Base-by-base conservation (phyloP, 2,888 invertebrate genomes). In the Ectropis crepuscularia region DNA sequence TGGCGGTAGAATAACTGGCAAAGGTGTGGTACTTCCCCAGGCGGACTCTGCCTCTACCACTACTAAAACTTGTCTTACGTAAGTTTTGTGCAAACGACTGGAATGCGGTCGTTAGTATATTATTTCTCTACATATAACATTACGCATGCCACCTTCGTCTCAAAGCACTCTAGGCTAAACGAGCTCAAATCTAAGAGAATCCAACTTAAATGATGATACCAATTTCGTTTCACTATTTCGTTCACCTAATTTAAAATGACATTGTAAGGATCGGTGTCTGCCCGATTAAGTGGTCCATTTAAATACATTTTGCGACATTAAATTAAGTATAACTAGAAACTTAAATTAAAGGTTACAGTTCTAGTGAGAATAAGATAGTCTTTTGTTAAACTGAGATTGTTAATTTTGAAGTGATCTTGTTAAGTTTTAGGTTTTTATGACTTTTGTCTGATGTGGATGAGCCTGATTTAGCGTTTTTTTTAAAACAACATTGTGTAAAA, bases 281-380 rank as follows among this genome's bases (percentile, higher is more conserved):
- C 50, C 53, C 64, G 65, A 62, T 61, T 64, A 65, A 67, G 59
- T 61, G 65, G 55, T 58, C 61, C 46, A 64, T 71, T 63, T 67
- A 62, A 67, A 67, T 65, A 71, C 60, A 68, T 69, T 65, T 63
- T 57, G 47, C 57, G 57, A 60, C 66, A 67, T 63, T 65, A 54
- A 65, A 67, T 63, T 28, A 28, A 28, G 16, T 65, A 66, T 68
- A 61, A 58, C 61, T 63, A 65, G 63, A 54, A 61, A 60, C 60
- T 67, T 70, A 65, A 53, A 60, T 67, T 69, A 54, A 61, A 53
- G 53, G 53, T 67, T 63, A 65, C 57, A 28, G 61, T 53, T 36
- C 63, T 50, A 28, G 38, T 12, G 65, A 61, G 67, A 65, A 53
- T 53, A 57, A 48, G 8, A 38, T 47, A 50, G 6, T 57, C 46